A percentile compares a stretch with the other conserved stretches of the same genome.
Evolutionary conservation across 2,888 invertebrate genomes (phyloP).

Genomic region (Baronia brevicornis): DNA sequence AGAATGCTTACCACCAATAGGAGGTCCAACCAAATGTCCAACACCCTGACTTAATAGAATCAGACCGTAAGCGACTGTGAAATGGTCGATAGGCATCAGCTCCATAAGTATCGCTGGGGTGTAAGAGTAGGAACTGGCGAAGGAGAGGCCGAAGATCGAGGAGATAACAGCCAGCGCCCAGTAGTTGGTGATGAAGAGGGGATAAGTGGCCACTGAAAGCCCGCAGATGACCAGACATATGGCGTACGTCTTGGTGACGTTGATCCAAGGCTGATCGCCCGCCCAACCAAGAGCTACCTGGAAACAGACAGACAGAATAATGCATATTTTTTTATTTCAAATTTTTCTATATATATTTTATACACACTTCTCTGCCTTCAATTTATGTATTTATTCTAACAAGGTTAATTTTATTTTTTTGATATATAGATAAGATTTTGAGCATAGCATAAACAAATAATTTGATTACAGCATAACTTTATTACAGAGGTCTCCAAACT

Average conservation of each 20-base stretch:
- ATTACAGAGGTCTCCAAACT: no score
- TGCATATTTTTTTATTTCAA: background rate
- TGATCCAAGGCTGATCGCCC: conserved; percentile 90
- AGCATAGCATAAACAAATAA: no score
- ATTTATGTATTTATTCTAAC: no score
- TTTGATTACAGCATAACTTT: no score
- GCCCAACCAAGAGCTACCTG: conserved; percentile 89
- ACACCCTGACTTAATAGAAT: conserved; percentile 92
- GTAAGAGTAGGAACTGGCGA: conserved; percentile 93
- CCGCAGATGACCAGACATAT: conserved; percentile 83
- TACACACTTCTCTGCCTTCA: no score
- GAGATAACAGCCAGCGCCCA: conserved; percentile 64
- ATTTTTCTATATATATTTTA: no score
- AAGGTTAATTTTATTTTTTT: no score
- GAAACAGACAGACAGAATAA: background rate
- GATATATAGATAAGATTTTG: no score
- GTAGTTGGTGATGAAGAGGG: conserved; percentile 69
- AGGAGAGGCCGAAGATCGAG: conserved; percentile 88
- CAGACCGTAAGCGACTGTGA: conserved; percentile 94
- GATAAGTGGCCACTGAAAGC: conserved; percentile 75
- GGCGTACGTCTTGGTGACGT: conserved; percentile 88
- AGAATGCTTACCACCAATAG: conserved; percentile 83
- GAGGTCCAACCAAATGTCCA: conserved; percentile 94
- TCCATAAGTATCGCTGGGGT: conserved; percentile 93
- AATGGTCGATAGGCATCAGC: conserved; percentile 90